Conservation (phyloP, 2,113 vertebrate genomes). For the Sminthopsis crassicaudata region DNA sequence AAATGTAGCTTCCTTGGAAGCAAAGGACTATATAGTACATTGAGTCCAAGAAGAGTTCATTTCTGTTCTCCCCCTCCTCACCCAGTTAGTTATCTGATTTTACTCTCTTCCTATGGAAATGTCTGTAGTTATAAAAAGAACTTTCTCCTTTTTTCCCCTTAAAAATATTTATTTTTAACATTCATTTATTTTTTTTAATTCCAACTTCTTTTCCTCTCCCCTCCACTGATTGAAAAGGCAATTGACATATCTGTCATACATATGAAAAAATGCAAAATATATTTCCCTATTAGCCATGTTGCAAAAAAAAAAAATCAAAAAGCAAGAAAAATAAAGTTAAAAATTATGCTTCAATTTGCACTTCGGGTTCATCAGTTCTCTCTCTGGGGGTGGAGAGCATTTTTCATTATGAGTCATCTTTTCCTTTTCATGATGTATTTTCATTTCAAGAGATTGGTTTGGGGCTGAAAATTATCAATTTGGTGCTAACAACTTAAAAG, state of each 20-base stretch:
- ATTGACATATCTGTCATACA: neutral
- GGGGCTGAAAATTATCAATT: conserved; percentile 63
- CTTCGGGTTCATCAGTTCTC: neutral
- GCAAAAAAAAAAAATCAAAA: neutral
- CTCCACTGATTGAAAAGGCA: neutral
- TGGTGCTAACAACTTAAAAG: conserved; percentile 54
- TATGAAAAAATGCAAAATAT: neutral
- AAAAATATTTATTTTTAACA: neutral
- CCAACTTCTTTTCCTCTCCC: neutral
- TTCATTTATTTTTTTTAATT: neutral
- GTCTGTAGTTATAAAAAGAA: conserved; percentile 64
- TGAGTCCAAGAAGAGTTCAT: conserved; percentile 6
- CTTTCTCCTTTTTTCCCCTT: conserved; percentile 45
- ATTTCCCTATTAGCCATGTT: neutral
- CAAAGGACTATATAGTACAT: neutral
- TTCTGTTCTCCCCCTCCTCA: neutral
- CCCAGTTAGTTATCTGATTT: conserved; percentile 32
- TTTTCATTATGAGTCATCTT: conserved; percentile 20
- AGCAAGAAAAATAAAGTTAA: neutral
- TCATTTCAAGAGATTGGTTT: conserved; percentile 57
- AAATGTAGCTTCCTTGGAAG: too few species aligned
- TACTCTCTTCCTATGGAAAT: conserved; percentile 59
- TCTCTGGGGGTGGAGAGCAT: neutral
- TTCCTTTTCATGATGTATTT: conserved; percentile 73
- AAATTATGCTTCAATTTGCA: neutral